A percentile compares a stretch with the other conserved stretches of the same genome.
Conservation (phyloP, 2,797 vertebrate genomes). For the Halcyon badia region DNA sequence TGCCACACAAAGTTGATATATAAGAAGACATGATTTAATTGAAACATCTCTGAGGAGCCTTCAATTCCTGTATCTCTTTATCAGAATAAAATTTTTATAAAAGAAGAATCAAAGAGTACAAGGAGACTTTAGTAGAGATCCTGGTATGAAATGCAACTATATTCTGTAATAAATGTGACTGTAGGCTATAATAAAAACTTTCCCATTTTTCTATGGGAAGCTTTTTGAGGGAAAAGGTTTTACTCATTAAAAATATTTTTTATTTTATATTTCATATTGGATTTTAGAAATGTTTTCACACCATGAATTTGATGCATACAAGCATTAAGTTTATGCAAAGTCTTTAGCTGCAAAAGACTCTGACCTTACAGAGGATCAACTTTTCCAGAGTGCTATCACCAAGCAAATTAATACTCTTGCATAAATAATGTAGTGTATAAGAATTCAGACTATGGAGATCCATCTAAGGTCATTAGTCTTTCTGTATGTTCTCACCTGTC, state of each 20-base stretch:
- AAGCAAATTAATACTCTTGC: background rate
- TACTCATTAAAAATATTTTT: background rate
- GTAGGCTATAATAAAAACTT: background rate
- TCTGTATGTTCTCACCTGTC: background rate
- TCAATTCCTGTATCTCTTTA: background rate
- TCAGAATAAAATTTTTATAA: slow-evolving; percentile 20
- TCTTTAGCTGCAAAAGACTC: slow-evolving; percentile 11
- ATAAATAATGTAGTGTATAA: background rate
- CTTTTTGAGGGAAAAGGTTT: background rate
- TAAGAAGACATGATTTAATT: slow-evolving; percentile 51
- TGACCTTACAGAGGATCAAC: slow-evolving; percentile 17
- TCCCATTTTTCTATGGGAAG: background rate
- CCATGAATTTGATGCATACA: background rate
- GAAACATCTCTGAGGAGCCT: slow-evolving; percentile 22
- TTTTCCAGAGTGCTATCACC: background rate
- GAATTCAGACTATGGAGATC: background rate
- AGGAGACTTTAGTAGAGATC: background rate
- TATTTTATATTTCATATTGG: background rate
- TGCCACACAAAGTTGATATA: slow-evolving; percentile 14
- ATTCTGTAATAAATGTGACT: background rate
- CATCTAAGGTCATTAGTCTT: background rate
- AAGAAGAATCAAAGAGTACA: background rate
- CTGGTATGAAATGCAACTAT: background rate
- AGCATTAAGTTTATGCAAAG: slow-evolving; percentile 23
- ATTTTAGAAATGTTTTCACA: slow-evolving; percentile 11